Conservation (phyloP, 1,140 invertebrate genomes). For the Wiebesia pumilae region DNA sequence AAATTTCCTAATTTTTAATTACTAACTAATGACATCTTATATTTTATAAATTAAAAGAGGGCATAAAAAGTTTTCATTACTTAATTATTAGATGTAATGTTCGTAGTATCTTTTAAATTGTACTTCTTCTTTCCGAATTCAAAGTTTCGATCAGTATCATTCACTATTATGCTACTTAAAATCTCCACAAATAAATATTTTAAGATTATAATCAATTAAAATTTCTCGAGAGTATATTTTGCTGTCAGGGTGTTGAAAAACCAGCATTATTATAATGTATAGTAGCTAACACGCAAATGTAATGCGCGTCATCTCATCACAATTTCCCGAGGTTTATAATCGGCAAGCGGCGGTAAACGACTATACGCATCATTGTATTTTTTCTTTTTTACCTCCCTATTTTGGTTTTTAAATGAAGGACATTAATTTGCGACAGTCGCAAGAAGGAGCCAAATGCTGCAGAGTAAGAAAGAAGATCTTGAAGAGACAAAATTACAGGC, state of each 20-base stretch:
- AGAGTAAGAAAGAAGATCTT: neutral
- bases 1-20: no score
- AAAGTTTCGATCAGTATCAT: constrained; percentile 36
- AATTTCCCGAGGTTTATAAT: constrained; percentile 38
- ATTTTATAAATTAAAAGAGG: no score
- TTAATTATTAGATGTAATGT: no score
- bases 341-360: neutral
- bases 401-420: constrained; percentile 54
- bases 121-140: no score
- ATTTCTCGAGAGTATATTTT: neutral
- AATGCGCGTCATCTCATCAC: constrained; percentile 38
- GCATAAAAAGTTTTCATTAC: no score
- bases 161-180: neutral
- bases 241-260: neutral
- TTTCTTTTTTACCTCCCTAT: constrained; percentile 17
- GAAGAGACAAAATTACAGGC: constrained; percentile 38
- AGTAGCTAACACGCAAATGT: constrained; percentile 29
- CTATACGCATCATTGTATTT: neutral
- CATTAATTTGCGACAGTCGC: constrained; percentile 48
- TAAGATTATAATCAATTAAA: constrained; percentile 37
- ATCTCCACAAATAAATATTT: constrained; percentile 42
- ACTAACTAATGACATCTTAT: no score
- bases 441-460: constrained; percentile 12
- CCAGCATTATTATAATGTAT: constrained; percentile 19
- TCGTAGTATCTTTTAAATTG: no score